phyloP scores from a whole-genome alignment of 1,140 invertebrate species.

The Archivesica marissinica region DNA sequence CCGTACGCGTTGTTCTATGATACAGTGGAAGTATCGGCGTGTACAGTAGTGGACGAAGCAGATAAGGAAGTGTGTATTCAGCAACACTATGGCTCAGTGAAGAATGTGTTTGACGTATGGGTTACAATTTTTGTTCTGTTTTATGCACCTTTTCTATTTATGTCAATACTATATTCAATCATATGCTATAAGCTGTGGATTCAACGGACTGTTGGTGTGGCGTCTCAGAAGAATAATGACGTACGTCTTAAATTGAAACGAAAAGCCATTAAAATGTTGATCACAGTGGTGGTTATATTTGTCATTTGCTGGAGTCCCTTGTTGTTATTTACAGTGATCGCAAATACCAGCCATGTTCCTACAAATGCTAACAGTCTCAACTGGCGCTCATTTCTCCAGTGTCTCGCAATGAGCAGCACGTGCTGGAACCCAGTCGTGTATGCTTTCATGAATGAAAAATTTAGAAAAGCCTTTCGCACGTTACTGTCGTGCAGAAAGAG shows the following conservation, averaged over 20 bases:
- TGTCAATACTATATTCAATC: constrained; percentile 67
- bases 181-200: constrained; percentile 72
- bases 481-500: constrained; percentile 63
- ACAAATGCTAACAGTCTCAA: constrained; percentile 51
- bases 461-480: constrained; percentile 85
- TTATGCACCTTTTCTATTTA: constrained; percentile 64
- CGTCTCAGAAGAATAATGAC: constrained; percentile 29
- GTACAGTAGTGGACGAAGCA: constrained; percentile 18
- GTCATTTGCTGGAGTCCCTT: constrained; percentile 74
- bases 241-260: constrained; percentile 66
- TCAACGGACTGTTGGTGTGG: constrained; percentile 55
- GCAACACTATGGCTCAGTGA: constrained; percentile 5
- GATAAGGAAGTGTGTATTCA: constrained; percentile 53
- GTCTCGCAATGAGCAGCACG: constrained; percentile 88
- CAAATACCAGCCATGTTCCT: constrained; percentile 54
- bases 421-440: constrained; percentile 95
- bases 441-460: constrained; percentile 93
- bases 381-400: constrained; percentile 79
- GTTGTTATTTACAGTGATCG: constrained; percentile 66
- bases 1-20: constrained; percentile 70
- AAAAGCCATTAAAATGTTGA: constrained; percentile 78
- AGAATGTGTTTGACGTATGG: constrained; percentile 64
- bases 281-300: constrained; percentile 77
- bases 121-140: constrained; percentile 68
- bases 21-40: constrained; percentile 43